These are phyloP conservation scores for Tapera naevia DNA, from an alignment of 2,797 vertebrate species.

Conservation along the genomic window DNA sequence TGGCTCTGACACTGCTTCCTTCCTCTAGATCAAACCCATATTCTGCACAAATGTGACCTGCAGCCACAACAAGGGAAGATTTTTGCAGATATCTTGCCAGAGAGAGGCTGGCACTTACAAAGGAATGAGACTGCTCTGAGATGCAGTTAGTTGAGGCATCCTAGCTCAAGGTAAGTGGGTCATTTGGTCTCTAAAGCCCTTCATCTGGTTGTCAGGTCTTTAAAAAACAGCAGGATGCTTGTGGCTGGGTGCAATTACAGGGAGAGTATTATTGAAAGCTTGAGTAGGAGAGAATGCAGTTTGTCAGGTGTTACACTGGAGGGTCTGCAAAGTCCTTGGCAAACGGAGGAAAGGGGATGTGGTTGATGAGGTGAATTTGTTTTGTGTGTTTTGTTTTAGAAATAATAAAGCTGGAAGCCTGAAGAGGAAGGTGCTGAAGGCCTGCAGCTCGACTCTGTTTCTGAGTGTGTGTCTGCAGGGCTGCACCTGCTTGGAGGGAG, in stretches of 20 bases:
- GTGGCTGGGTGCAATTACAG: not conserved
- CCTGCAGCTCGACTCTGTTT: not conserved
- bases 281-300: not conserved
- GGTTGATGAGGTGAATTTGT: constrained; percentile 21
- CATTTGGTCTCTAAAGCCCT: not conserved
- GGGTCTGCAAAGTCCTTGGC: not conserved
- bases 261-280: not conserved
- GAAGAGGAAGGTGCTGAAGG: not conserved
- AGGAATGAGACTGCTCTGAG: not conserved
- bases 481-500: not conserved
- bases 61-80: not conserved
- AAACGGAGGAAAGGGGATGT: not conserved
- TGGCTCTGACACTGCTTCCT: not conserved
- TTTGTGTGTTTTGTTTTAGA: not conserved
- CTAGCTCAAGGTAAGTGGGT: not conserved
- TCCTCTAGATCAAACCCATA: not conserved
- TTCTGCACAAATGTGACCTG: not conserved
- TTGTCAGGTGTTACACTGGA: not conserved
- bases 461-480: not conserved
- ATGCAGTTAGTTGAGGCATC: not conserved
- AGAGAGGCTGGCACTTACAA: not conserved
- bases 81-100: not conserved
- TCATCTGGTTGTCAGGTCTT: not conserved
- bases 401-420: constrained; percentile 4
- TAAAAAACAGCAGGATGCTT: not conserved